These are phyloP conservation scores for Fulica atra DNA, from an alignment of 2,113 vertebrate species.

Conservation along the genomic window DNA sequence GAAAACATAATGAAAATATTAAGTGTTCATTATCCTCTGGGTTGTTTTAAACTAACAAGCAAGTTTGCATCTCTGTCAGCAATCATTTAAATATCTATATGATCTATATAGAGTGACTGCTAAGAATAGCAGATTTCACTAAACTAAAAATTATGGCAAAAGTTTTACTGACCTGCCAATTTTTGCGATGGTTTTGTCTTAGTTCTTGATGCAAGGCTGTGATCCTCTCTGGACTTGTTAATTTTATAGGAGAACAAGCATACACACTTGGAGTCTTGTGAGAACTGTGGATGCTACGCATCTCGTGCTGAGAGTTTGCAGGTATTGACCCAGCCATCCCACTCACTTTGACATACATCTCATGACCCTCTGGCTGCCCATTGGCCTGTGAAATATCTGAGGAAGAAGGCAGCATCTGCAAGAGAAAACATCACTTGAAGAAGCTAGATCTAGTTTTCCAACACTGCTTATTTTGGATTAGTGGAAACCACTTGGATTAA, in stretches of 20 bases:
- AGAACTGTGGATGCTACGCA: not conserved
- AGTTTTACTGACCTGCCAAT: constrained; percentile 61
- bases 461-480: not conserved
- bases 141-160: not conserved
- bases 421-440: not conserved
- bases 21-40: not conserved
- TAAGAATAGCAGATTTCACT: not conserved
- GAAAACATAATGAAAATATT: not conserved
- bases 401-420: constrained; percentile 17
- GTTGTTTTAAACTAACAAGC: not conserved
- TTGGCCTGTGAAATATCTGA: not conserved
- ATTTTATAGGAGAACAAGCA: not conserved
- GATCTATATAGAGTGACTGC: not conserved
- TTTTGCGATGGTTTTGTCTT: constrained; percentile 53
- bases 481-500: not conserved
- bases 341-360: not conserved
- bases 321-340: not conserved
- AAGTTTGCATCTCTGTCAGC: not conserved
- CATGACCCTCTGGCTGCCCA: not conserved
- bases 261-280: not conserved
- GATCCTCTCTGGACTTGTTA: constrained; percentile 72
- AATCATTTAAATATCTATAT: not conserved
- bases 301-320: not conserved
- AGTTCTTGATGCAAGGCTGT: constrained; percentile 70
- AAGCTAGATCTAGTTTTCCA: not conserved